Evolutionary conservation across 2,113 vertebrate genomes (phyloP).

Genomic region (Oncorhynchus keta): DNA sequence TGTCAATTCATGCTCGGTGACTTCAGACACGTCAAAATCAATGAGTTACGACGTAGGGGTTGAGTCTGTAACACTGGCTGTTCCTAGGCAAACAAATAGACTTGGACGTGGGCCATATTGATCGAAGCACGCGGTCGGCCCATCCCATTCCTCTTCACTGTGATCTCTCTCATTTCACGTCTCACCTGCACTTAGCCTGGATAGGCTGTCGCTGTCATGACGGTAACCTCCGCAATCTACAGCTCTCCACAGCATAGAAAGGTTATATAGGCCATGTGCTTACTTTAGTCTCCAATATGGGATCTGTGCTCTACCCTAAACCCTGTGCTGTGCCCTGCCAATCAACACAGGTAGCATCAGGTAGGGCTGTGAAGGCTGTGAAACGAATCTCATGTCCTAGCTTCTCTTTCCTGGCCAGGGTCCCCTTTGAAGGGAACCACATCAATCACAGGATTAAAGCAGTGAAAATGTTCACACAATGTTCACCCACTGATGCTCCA

Average conservation of each 20-base stretch:
- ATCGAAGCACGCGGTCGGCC: conserved; percentile 46
- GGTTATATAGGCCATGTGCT: conserved; percentile 19
- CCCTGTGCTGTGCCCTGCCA: too few relatives aligned
- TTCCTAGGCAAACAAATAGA: conserved; percentile 53
- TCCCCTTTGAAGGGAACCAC: conserved; percentile 45
- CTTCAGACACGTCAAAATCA: conserved; percentile 43
- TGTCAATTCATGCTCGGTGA: neutral
- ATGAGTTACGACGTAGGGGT: conserved; percentile 44
- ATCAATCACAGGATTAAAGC: conserved; percentile 63
- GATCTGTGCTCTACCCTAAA: too few relatives aligned
- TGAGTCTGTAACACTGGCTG: conserved; percentile 35
- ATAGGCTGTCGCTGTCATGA: conserved; percentile 36
- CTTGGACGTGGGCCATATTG: conserved; percentile 56
- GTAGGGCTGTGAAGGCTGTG: conserved; percentile 35
- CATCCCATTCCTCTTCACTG: conserved; percentile 36
- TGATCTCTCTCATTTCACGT: conserved; percentile 44
- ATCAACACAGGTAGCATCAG: neutral
- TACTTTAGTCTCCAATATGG: too few relatives aligned
- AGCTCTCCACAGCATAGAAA: conserved; percentile 32
- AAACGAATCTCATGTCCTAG: conserved; percentile 39
- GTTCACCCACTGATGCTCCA: too few relatives aligned
- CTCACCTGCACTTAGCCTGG: conserved; percentile 48
- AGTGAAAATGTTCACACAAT: neutral
- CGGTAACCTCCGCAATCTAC: conserved; percentile 52
- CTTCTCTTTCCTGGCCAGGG: conserved; percentile 47